These are phyloP conservation scores for Catocala sponsa DNA, from an alignment of 2,888 invertebrate species.

Conservation along the genomic window DNA sequence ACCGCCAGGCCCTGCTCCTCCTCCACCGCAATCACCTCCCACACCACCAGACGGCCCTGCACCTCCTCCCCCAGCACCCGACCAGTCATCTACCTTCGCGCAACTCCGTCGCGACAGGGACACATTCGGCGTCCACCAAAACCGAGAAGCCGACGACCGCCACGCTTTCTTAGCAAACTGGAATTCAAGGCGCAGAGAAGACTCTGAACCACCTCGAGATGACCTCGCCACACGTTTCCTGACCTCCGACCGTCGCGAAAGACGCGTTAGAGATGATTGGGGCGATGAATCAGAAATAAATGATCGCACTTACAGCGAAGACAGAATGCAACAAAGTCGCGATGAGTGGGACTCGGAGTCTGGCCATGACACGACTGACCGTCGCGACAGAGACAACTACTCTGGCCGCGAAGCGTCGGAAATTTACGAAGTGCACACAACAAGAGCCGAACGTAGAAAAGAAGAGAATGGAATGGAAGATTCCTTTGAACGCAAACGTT, in stretches of 20 bases:
- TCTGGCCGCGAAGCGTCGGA: slow-evolving; percentile 82
- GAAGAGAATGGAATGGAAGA: slow-evolving; percentile 77
- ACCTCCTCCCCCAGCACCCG: slow-evolving; percentile 87
- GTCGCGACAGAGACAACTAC: slow-evolving; percentile 74
- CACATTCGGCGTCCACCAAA: slow-evolving; percentile 92
- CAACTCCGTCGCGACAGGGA: slow-evolving; percentile 91
- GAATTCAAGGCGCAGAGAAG: slow-evolving; percentile 80
- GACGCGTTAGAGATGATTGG: slow-evolving; percentile 75
- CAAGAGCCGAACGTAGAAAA: slow-evolving; percentile 71
- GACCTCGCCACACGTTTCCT: slow-evolving; percentile 81
- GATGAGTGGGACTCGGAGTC: slow-evolving; percentile 86
- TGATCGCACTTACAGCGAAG: slow-evolving; percentile 70
- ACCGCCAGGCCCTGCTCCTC: slow-evolving; percentile 88
- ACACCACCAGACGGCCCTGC: slow-evolving; percentile 89
- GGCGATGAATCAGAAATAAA: slow-evolving; percentile 76
- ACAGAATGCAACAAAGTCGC: slow-evolving; percentile 67
- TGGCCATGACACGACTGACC: slow-evolving; percentile 69
- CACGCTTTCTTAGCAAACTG: slow-evolving; percentile 85
- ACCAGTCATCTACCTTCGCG: slow-evolving; percentile 88
- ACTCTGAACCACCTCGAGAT: slow-evolving; percentile 74
- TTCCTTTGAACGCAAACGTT: slow-evolving; percentile 74
- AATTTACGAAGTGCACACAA: slow-evolving; percentile 81
- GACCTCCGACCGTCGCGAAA: slow-evolving; percentile 76
- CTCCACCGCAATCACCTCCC: slow-evolving; percentile 89
- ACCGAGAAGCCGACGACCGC: slow-evolving; percentile 87